Evolutionary conservation across 2,113 vertebrate genomes (phyloP).

Genomic region (Pelvicachromis taeniatus): DNA sequence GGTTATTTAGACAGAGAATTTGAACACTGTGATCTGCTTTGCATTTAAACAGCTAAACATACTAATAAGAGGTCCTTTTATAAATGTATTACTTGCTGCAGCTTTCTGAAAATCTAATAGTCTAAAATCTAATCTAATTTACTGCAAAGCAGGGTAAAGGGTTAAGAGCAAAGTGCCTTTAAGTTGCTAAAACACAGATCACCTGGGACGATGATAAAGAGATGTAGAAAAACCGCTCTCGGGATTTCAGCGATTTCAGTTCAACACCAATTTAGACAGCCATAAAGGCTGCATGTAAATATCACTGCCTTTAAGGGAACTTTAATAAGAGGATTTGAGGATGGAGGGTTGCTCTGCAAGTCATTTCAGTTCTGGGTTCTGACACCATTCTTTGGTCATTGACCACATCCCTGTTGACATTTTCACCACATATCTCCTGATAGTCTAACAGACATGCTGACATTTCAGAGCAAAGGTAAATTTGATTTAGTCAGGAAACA

Average conservation of each 20-base stretch:
- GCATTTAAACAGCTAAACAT: background rate
- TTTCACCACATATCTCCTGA: background rate
- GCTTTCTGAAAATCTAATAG: background rate
- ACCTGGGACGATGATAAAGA: background rate
- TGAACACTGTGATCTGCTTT: background rate
- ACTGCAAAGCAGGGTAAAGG: background rate
- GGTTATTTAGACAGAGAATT: background rate
- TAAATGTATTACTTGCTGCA: background rate
- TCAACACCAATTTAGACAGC: background rate
- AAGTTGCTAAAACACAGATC: background rate
- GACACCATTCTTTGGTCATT: background rate
- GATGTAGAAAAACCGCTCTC: background rate
- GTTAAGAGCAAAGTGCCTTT: background rate
- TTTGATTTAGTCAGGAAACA: background rate
- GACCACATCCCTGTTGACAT: background rate
- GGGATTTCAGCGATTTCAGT: background rate
- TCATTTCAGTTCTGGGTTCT: background rate
- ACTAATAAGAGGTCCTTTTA: background rate
- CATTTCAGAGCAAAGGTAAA: slow-evolving; percentile 2
- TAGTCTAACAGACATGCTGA: background rate
- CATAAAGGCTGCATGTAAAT: background rate
- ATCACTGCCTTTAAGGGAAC: background rate
- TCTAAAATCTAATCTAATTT: too few species aligned
- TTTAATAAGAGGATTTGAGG: background rate
- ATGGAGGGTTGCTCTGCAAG: background rate